These are phyloP conservation scores for Tetragonula clypearis DNA, from an alignment of 1,140 invertebrate genomes.

Conservation along the genomic window DNA sequence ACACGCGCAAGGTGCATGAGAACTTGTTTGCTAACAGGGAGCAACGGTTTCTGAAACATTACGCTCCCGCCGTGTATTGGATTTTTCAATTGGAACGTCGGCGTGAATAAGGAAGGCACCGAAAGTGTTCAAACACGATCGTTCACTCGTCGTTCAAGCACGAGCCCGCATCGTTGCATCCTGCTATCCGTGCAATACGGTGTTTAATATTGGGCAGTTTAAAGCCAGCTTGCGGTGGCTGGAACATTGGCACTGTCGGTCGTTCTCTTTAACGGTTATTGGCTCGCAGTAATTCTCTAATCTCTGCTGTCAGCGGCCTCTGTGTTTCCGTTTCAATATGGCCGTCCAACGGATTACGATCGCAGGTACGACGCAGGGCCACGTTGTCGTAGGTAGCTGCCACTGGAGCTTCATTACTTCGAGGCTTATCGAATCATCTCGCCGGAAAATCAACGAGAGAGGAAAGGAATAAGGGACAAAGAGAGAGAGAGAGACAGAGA, in stretches of 20 bases:
- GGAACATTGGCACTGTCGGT: slow-evolving; percentile 72
- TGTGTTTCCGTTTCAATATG: slow-evolving; percentile 79
- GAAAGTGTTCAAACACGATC: neutral
- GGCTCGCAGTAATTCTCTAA: slow-evolving; percentile 79
- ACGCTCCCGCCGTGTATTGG: too few relatives aligned
- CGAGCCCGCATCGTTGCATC: slow-evolving; percentile 41
- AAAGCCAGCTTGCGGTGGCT: slow-evolving; percentile 72
- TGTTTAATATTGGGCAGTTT: slow-evolving; percentile 75
- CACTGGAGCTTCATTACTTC: slow-evolving; percentile 73
- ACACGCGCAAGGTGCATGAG: too few relatives aligned
- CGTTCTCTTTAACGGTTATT: slow-evolving; percentile 81
- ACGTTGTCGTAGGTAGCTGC: slow-evolving; percentile 69
- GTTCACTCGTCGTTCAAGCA: slow-evolving; percentile 22
- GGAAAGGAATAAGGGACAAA: slow-evolving; percentile 18
- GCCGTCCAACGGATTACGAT: slow-evolving; percentile 72
- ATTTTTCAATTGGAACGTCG: neutral
- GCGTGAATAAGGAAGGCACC: neutral
- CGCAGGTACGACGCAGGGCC: slow-evolving; percentile 45
- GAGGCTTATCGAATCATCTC: slow-evolving; percentile 71
- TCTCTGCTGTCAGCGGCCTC: slow-evolving; percentile 77
- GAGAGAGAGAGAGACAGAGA: too few relatives aligned
- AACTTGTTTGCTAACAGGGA: too few relatives aligned
- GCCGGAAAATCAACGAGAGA: slow-evolving; percentile 56
- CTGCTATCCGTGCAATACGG: slow-evolving; percentile 61
- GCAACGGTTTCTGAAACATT: too few relatives aligned